Evolutionary conservation across 2,888 invertebrate genomes (phyloP).

Genomic region (Cryptocephalus primarius): DNA sequence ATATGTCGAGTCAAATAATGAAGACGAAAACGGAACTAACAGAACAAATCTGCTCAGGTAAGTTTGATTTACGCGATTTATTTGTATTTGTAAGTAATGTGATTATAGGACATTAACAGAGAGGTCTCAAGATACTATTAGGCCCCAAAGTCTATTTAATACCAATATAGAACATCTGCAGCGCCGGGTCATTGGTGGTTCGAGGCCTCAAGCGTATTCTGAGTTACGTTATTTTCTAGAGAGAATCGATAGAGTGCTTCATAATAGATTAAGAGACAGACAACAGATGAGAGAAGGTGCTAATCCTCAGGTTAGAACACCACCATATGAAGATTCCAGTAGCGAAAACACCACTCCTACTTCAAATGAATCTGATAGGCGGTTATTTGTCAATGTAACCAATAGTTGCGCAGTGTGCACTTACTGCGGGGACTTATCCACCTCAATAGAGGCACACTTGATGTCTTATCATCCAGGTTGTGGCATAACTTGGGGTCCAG

Average conservation of each 20-base stretch:
- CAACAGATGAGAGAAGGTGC: slow-evolving; percentile 39
- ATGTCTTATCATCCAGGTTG: slow-evolving; percentile 45
- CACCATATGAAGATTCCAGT: slow-evolving; percentile 7
- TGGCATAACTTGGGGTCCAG: slow-evolving; percentile 37
- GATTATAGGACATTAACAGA: slow-evolving; percentile 8
- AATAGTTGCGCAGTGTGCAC: slow-evolving; percentile 3
- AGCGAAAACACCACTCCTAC: slow-evolving; percentile 5
- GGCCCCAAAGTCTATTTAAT: slow-evolving; percentile 15
- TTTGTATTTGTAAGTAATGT: too few relatives aligned
- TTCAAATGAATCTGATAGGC: background rate
- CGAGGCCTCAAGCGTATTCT: slow-evolving; percentile 14
- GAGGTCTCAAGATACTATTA: slow-evolving; percentile 11
- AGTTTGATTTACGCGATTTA: too few relatives aligned
- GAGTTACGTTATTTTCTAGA: slow-evolving; percentile 17
- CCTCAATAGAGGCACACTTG: slow-evolving; percentile 39
- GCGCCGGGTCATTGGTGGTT: slow-evolving; percentile 8
- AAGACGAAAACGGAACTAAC: slow-evolving; percentile 5
- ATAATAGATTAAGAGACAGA: slow-evolving; percentile 28
- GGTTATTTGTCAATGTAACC: too few relatives aligned
- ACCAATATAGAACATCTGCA: slow-evolving; percentile 12
- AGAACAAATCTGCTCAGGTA: slow-evolving; percentile 9
- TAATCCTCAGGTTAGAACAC: slow-evolving; percentile 28
- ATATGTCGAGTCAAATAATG: slow-evolving; percentile 23
- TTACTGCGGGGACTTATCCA: slow-evolving; percentile 37
- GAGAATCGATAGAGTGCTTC: slow-evolving; percentile 18